Conservation (phyloP, 2,888 invertebrate genomes). For the Hemicrepidius hirtus region DNA sequence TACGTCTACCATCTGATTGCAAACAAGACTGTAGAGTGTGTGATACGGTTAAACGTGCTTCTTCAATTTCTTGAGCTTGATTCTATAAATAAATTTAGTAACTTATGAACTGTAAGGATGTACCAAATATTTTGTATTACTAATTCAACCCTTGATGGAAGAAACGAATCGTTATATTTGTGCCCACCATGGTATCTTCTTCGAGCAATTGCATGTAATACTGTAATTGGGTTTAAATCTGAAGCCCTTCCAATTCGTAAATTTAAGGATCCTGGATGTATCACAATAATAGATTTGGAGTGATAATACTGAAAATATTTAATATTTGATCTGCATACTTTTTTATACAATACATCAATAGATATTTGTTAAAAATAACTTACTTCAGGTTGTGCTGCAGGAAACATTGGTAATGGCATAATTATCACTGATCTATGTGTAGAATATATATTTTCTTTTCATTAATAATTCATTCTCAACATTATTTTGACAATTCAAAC, state of each 20-base stretch:
- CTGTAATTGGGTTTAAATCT: constrained; percentile 88
- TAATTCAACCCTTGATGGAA: constrained; percentile 79
- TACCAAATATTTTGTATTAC: constrained; percentile 60
- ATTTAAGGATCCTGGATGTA: constrained; percentile 94
- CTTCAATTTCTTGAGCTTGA: constrained; percentile 86
- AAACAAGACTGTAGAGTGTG: constrained; percentile 90
- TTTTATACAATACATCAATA: background rate
- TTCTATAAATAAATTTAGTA: constrained; percentile 63
- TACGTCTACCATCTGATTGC: constrained; percentile 86
- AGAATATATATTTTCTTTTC: background rate
- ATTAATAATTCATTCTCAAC: too few relatives aligned
- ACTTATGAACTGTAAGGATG: background rate
- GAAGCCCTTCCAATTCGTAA: constrained; percentile 93
- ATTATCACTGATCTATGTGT: background rate
- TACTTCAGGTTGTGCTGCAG: constrained; percentile 40
- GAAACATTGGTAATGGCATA: constrained; percentile 35
- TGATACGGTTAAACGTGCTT: constrained; percentile 87
- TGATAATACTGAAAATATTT: constrained; percentile 78
- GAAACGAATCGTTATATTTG: constrained; percentile 78
- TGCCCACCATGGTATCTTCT: constrained; percentile 73
- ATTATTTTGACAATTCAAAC: too few relatives aligned
- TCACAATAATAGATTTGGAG: constrained; percentile 90
- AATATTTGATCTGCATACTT: background rate
- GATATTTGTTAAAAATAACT: background rate
- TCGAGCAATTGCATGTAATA: constrained; percentile 91